Conservation (phyloP, 1,140 invertebrate species). For the Diachasma alloeum region DNA sequence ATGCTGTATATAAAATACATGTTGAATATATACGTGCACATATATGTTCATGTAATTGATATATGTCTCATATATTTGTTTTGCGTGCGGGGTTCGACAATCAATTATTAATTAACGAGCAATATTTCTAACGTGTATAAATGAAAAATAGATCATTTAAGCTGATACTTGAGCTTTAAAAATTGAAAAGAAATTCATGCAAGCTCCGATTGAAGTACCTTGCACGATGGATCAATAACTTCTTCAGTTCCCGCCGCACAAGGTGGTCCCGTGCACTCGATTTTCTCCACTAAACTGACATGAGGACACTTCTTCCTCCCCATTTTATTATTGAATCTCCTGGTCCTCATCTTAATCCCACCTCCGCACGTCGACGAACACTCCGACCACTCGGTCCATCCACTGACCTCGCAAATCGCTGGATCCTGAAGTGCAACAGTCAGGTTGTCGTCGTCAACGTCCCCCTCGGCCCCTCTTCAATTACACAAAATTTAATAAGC, state of each 20-base stretch:
- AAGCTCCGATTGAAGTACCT: conserved; percentile 34
- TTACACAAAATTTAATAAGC: background rate
- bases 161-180: too few species aligned
- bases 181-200: background rate
- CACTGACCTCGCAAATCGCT: conserved; percentile 73
- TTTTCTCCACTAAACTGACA: conserved; percentile 75
- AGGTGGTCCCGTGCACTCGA: conserved; percentile 76
- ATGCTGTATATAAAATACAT: too few species aligned
- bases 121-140: too few species aligned
- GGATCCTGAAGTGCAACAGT: conserved; percentile 45
- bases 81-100: too few species aligned
- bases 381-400: conserved; percentile 83
- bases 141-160: too few species aligned
- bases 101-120: too few species aligned
- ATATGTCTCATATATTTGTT: too few species aligned
- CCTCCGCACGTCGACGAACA: conserved; percentile 85
- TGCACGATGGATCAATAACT: conserved; percentile 68
- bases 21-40: too few species aligned
- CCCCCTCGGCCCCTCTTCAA: conserved; percentile 33
- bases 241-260: conserved; percentile 69
- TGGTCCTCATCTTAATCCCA: conserved; percentile 77
- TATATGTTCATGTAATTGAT: too few species aligned
- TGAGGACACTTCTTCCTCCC: conserved; percentile 82
- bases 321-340: conserved; percentile 77
- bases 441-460: conserved; percentile 42